phyloP scores from a whole-genome alignment of 2,797 vertebrate species.

The Propithecus perrieri region DNA sequence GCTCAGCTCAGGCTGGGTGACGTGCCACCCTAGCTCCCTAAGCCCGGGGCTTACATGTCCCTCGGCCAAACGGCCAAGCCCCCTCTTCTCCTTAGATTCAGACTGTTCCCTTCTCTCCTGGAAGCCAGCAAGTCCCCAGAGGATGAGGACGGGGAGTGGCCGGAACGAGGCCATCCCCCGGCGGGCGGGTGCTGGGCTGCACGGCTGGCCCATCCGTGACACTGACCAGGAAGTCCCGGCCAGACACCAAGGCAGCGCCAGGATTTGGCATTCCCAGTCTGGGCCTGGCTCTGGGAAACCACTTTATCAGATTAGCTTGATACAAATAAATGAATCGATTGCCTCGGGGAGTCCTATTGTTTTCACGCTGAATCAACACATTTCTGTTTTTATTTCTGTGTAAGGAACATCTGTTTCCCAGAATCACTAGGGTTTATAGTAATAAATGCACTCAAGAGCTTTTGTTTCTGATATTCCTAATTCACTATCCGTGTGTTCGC shows the following conservation, averaged over 20 bases:
- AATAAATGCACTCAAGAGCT: not conserved
- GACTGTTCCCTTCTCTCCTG: not conserved
- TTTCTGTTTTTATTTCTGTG: not conserved
- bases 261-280: not conserved
- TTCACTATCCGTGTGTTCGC: not conserved
- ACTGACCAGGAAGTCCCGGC: fast-evolving
- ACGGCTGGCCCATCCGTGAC: not conserved
- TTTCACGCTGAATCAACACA: not conserved
- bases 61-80: not conserved
- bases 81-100: not conserved
- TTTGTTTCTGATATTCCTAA: not conserved
- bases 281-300: not conserved
- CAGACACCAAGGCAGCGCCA: not conserved
- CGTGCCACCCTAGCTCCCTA: too few relatives aligned
- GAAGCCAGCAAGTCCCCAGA: not conserved
- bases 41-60: not conserved
- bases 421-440: not conserved
- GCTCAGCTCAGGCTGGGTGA: too few relatives aligned
- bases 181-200: not conserved
- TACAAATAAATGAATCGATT: not conserved
- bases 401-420: not conserved
- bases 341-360: not conserved
- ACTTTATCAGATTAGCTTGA: not conserved
- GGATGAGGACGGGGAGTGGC: fast-evolving
- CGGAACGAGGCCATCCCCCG: fast-evolving